These are phyloP conservation scores for Corydoras sp. DNA, from an alignment of 2,113 vertebrate species.

Conservation along the genomic window DNA sequence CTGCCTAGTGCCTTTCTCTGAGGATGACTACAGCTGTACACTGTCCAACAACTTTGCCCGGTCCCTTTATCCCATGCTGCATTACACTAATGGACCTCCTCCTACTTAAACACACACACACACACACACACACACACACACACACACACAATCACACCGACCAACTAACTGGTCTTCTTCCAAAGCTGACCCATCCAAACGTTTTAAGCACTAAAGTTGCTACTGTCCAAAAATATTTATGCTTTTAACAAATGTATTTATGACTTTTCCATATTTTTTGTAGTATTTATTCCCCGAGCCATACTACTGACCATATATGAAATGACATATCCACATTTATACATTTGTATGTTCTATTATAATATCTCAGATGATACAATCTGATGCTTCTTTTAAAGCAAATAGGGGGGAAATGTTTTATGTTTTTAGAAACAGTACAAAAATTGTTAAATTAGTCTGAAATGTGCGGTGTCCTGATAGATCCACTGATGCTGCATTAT, in stretches of 20 bases:
- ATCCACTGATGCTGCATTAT: background rate
- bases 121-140: constrained; percentile 3
- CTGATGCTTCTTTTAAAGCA: no score
- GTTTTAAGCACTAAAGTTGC: constrained; percentile 5
- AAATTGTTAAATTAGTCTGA: no score
- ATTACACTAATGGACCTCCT: constrained; percentile 86
- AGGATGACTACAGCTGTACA: constrained; percentile 79
- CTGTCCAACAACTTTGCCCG: constrained; percentile 85
- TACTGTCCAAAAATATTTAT: constrained; percentile 35
- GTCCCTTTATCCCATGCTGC: constrained; percentile 89
- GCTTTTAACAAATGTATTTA: constrained; percentile 23
- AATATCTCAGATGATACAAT: no score
- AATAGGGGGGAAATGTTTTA: no score
- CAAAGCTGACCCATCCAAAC: constrained; percentile 26
- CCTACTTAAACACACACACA: constrained; percentile 66
- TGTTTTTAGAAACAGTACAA: background rate
- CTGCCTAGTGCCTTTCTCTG: constrained; percentile 74
- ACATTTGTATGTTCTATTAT: no score
- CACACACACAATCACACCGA: background rate
- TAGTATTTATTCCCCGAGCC: constrained; percentile 44
- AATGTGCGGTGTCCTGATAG: background rate
- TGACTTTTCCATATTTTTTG: constrained; percentile 22
- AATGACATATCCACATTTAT: background rate
- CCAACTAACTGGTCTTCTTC: constrained; percentile 22
- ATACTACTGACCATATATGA: constrained; percentile 23